A percentile compares a stretch with the other conserved stretches of the same genome.
Evolutionary conservation across 2,888 invertebrate species (phyloP).

Genomic region (Rambutsinella grinnellia): DNA sequence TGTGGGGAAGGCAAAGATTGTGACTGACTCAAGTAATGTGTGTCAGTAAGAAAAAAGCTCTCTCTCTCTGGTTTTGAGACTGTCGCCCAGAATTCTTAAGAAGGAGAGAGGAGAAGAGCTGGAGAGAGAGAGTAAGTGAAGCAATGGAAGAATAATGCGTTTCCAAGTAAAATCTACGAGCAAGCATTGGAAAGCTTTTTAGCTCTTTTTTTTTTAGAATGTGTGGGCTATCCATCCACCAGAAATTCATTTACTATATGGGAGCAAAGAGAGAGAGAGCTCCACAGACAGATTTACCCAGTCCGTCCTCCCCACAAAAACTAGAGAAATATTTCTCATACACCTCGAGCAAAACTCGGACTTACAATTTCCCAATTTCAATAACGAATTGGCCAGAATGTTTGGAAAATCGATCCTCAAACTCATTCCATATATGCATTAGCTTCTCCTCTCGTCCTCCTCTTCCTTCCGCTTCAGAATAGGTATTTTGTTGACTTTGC

Average conservation of each 20-base stretch:
- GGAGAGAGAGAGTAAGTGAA: conserved; percentile 18
- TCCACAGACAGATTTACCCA: no score
- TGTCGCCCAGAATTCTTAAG: background rate
- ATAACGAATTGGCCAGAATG: no score
- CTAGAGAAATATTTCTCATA: no score
- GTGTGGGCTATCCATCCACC: no score
- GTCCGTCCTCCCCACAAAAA: no score
- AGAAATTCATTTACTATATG: no score
- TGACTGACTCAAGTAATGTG: conserved; percentile 46
- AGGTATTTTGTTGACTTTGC: no score
- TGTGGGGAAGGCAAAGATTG: background rate
- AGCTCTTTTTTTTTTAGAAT: no score
- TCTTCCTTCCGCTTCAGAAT: background rate
- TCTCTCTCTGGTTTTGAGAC: conserved; percentile 11
- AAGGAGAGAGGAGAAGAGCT: background rate
- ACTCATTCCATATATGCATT: background rate
- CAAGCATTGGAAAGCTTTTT: conserved; percentile 57
- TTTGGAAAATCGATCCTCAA: no score
- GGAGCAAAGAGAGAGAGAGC: no score
- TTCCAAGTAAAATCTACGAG: conserved; percentile 46
- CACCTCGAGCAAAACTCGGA: no score
- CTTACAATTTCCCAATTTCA: no score
- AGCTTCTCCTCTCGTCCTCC: background rate
- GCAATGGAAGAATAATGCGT: conserved; percentile 51
- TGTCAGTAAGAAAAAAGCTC: conserved; percentile 39